Conservation (phyloP, 2,797 vertebrate species). For the Coluber constrictor region DNA sequence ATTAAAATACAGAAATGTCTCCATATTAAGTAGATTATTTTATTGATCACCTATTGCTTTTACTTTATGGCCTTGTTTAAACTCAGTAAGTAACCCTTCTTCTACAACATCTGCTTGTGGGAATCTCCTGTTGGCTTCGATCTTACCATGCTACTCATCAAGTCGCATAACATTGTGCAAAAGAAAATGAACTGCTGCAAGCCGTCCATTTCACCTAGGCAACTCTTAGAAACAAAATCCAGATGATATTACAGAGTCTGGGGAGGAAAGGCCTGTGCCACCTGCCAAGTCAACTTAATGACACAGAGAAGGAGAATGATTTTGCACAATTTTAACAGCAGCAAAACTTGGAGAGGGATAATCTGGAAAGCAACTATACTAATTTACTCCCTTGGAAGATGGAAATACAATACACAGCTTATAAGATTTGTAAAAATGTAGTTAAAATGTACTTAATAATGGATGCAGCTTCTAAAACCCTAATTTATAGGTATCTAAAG, state of each 20-base stretch:
- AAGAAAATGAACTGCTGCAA: not conserved
- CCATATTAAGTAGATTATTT: not conserved
- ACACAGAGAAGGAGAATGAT: not conserved
- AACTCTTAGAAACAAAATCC: not conserved
- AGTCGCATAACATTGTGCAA: not conserved
- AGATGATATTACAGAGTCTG: not conserved
- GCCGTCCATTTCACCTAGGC: not conserved
- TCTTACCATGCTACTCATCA: not conserved
- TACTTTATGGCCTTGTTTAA: not conserved
- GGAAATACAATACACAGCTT: not conserved
- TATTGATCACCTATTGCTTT: not conserved
- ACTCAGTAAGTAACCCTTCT: not conserved
- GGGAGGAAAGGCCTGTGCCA: not conserved
- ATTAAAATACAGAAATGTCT: not conserved
- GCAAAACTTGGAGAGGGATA: not conserved
- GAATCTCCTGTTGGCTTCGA: not conserved
- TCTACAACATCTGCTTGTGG: not conserved
- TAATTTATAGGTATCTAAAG: not conserved
- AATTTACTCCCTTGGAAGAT: not conserved
- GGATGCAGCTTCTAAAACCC: not conserved
- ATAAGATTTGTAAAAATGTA: not conserved
- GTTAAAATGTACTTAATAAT: not conserved
- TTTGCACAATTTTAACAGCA: not conserved
- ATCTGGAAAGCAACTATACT: not conserved
- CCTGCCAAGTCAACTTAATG: not conserved